Base-by-base conservation (phyloP, 37 sponge, comb jelly and placozoan genomes). In the Geodia barretti region DNA sequence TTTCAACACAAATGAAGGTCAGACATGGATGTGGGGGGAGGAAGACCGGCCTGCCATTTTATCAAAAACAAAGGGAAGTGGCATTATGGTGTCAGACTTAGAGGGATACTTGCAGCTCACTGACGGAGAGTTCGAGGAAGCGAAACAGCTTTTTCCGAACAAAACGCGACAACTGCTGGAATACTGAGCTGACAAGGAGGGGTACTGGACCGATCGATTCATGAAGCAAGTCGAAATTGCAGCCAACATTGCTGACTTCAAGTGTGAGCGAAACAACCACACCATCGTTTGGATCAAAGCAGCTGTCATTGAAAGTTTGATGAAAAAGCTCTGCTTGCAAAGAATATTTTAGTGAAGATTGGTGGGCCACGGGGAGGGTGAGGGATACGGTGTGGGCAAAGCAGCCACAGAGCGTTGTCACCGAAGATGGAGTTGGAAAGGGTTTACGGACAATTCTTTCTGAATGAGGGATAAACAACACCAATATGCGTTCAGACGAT, bases 121-220 rank as follows among this genome's bases (percentile, higher is more conserved):
- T 72, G 72, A 72, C 64, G 26, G 64, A 3, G 64, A 62, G 4
- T 3, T 28, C 26, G 64, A 73, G 40, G 39, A 28, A 1, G 28
- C 64, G 17, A 41, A 72, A 32, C 39, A 19, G n/a, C 41, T 28
- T 39, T 39, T 39, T 37, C 39, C 39, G 26, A 72, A 72, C 8
- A 32, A 28, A 34, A 36, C 70, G 21, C 32, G 37, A 33, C 41
- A 20, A 36, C 41, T 72, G 37, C 41, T 76, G 25, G 85, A 84
- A 34, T 84, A 84, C 77, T 77, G 85, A 26, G 71, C 70, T 32
- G 62, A 71, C 21, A 39, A 62, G 30, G 78, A 84, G 34, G 77
- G 85, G 24, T 76, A 69, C 47, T 84, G 77, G 77, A 84, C 71
- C 20, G 60, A 84, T 20, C 66, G 58, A 38, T 84, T 67, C 32